Percentiles rank a stretch among this genome's conserved stretches.
Conservation (phyloP, 2,113 vertebrate genomes). For the Etheostoma cragini region DNA sequence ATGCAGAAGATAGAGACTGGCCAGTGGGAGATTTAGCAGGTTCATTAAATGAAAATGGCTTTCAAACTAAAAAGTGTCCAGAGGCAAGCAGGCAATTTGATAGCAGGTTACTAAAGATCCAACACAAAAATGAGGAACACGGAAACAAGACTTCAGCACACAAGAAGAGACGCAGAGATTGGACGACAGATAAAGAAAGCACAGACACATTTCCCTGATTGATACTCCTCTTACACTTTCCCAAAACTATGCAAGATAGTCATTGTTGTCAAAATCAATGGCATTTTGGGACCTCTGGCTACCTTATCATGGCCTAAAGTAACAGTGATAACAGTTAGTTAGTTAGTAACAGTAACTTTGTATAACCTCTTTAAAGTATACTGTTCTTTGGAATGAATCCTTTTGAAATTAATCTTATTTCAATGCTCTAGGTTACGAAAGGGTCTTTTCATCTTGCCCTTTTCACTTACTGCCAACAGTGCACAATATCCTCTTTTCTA, state of each 20-base stretch:
- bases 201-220: not conserved
- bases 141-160: no score
- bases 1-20: no score
- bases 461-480: not conserved
- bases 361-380: not conserved
- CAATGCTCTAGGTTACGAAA: slow-evolving; percentile 2
- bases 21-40: no score
- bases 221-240: not conserved
- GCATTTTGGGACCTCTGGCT: not conserved
- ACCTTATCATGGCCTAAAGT: not conserved
- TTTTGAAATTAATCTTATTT: not conserved
- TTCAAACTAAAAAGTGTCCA: no score
- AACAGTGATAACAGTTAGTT: not conserved
- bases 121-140: no score
- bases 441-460: not conserved
- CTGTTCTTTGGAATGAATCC: not conserved
- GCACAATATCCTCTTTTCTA: not conserved
- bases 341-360: not conserved
- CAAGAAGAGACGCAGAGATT: no score
- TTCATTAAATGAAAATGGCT: no score
- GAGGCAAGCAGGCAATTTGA: no score
- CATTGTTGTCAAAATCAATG: not conserved
- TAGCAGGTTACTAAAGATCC: no score
- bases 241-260: not conserved
- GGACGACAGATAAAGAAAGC: no score